Conservation (phyloP, 92 coral and sea anemone genomes). For the Hydrozoanthus gracilis region DNA sequence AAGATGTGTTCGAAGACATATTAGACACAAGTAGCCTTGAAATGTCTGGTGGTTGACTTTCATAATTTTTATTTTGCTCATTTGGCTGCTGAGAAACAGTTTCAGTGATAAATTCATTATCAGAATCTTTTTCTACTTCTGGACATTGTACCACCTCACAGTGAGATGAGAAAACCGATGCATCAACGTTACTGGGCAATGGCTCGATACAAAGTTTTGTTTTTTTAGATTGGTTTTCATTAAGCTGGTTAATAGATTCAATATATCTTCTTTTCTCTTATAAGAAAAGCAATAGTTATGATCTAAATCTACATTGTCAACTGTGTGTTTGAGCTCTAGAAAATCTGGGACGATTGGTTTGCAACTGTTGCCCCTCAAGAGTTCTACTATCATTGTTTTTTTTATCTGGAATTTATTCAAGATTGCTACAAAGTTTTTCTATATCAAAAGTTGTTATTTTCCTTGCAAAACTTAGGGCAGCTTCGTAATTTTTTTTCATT, state of each 20-base stretch:
- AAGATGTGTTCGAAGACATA: no score
- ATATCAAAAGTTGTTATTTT: no score
- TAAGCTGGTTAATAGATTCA: constrained; percentile 10
- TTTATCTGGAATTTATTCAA: constrained; percentile 41
- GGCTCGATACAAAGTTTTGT: constrained; percentile 38
- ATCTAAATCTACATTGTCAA: constrained; percentile 33
- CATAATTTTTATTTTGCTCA: no score
- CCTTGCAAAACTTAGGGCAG: constrained; percentile 53
- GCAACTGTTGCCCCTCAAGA: constrained; percentile 11
- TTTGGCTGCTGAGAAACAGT: no score
- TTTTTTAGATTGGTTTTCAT: constrained; percentile 22
- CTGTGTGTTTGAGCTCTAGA: constrained; percentile 29
- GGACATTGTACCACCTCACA: constrained; percentile 20
- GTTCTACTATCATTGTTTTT: constrained; percentile 23
- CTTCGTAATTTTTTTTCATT: constrained; percentile 38
- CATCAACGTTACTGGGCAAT: no score
- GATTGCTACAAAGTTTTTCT: no score
- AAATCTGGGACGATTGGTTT: no score
- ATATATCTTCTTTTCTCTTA: constrained; percentile 26
- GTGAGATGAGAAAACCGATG: constrained; percentile 45
- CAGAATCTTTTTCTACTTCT: no score
- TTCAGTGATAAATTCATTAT: no score
- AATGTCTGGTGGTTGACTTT: no score
- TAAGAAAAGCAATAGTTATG: constrained; percentile 43
- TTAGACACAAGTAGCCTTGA: no score